Base-by-base conservation (phyloP, 2,113 vertebrate species). In the Bothrops jararaca region DNA sequence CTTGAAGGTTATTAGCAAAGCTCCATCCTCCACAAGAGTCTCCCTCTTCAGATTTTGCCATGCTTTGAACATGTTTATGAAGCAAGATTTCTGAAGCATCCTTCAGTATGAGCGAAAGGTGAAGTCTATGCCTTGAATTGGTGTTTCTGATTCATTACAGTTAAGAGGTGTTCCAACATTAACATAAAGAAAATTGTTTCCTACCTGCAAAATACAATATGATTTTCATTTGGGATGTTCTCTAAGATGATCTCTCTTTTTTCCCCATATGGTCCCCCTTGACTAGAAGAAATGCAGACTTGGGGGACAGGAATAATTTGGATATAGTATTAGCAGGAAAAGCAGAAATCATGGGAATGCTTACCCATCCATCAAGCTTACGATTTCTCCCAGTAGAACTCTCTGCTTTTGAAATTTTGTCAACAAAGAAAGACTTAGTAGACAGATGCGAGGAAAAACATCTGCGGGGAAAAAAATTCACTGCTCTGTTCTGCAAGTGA, bases 41-140 rank as follows among this genome's bases (percentile, higher is more conserved):
- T 89, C 29, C 5, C 11, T 60, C 58, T 92, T 60, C 74, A 90
- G 1, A 39, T 89, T 34, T 86, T 80, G 11, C 11, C 23, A 60
- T 86, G 74, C 74, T 86, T 90, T 92, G 58, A 50, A 11, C 4
- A 34, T 92, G 42, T 90, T 86, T 90, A 52, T 86, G 74, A 92
- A 89, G 58, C 22, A 42, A 88, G 5, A 22, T 80, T 69, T 91
- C 24, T 4, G 39, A 92, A 86, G 29, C 12, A 9, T 60, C 7
- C 12, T 57, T 2, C 20, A 57, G 3, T 5, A 39, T 20, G 1
- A 57, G 54, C 22, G 18, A 5, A 89, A 89, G 26, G 18, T 89
- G 64, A 89, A 23, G 4, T 54, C 18, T 50, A 39, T 69, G 18
- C 23, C 60, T 54, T 74, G 9, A 45, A 29, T 20, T 13, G 8